A percentile compares a stretch with the other conserved stretches of the same genome.
Conservation (phyloP, 1,140 invertebrate genomes). For the Drosophila asahinai region DNA sequence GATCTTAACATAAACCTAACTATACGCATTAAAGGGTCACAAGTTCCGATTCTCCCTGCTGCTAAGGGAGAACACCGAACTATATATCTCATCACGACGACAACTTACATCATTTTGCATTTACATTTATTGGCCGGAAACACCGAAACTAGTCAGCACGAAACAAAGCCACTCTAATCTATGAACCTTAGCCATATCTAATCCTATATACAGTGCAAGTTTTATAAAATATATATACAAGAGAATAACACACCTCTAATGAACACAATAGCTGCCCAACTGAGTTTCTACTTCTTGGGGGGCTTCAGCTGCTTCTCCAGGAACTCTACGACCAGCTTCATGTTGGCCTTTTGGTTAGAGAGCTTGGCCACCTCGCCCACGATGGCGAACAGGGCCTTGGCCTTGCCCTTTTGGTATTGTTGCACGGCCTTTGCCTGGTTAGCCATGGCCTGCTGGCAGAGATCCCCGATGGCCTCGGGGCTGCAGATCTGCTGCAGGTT, state of each 20-base stretch:
- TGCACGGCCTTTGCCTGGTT: constrained; percentile 89
- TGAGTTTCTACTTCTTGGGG: constrained; percentile 18
- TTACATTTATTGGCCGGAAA: constrained; percentile 56
- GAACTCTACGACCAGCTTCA: constrained; percentile 87
- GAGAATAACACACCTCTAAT: constrained; percentile 48
- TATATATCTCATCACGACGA: constrained; percentile 44
- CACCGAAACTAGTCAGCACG: constrained; percentile 67
- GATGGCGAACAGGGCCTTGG: constrained; percentile 88
- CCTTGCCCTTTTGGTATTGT: constrained; percentile 90
- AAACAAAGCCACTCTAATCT: constrained; percentile 37
- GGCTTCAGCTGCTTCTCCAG: constrained; percentile 86
- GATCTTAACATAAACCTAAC: constrained; percentile 23
- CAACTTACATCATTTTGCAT: constrained; percentile 60
- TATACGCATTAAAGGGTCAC: constrained; percentile 73
- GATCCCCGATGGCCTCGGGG: constrained; percentile 86
- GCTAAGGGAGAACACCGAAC: constrained; percentile 72
- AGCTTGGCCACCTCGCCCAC: constrained; percentile 87
- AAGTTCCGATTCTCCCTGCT: constrained; percentile 74
- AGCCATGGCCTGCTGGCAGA: constrained; percentile 88
- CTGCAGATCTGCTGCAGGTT: constrained; percentile 89
- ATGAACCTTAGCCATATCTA: constrained; percentile 48
- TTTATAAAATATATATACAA: constrained; percentile 64
- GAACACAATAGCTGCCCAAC: constrained; percentile 37
- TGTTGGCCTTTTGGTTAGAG: constrained; percentile 88
- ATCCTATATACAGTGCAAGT: constrained; percentile 57